Conservation (phyloP, 2,888 invertebrate genomes). For the Alloplasta piceator region DNA sequence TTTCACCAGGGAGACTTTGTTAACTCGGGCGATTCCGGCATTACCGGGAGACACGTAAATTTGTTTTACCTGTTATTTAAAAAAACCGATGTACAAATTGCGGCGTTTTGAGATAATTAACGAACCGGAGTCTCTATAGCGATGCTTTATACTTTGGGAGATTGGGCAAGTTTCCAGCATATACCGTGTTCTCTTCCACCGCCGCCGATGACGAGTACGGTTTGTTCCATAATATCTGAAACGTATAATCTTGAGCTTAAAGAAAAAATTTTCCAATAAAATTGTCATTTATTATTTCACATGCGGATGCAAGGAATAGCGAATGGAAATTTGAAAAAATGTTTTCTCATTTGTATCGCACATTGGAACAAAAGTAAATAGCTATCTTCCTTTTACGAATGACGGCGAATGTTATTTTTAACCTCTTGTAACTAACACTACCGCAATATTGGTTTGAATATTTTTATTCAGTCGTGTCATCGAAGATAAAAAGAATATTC, state of each 20-base stretch:
- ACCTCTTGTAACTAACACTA: no score
- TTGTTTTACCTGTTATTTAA: conserved; percentile 84
- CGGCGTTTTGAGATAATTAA: conserved; percentile 3
- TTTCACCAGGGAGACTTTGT: conserved; percentile 88
- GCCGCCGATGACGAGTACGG: conserved; percentile 93
- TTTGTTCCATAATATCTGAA: conserved; percentile 77
- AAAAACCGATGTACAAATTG: background rate
- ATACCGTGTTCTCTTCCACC: conserved; percentile 98
- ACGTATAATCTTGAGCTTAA: no score
- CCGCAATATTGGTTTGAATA: no score
- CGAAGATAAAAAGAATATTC: background rate
- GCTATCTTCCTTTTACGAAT: background rate
- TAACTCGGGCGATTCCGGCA: conserved; percentile 90
- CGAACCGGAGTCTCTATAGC: conserved; percentile 38
- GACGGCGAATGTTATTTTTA: background rate
- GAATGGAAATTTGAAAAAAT: background rate
- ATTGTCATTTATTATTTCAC: no score
- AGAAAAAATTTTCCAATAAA: no score
- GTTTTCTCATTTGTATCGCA: background rate
- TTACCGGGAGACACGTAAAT: conserved; percentile 96
- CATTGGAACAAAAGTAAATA: background rate
- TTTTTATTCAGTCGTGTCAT: no score
- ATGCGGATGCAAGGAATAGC: no score
- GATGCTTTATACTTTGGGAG: conserved; percentile 85
- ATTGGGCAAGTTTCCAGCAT: conserved; percentile 96